phyloP scores from a whole-genome alignment of 2,797 vertebrate species.

The Gallinago stenura region DNA sequence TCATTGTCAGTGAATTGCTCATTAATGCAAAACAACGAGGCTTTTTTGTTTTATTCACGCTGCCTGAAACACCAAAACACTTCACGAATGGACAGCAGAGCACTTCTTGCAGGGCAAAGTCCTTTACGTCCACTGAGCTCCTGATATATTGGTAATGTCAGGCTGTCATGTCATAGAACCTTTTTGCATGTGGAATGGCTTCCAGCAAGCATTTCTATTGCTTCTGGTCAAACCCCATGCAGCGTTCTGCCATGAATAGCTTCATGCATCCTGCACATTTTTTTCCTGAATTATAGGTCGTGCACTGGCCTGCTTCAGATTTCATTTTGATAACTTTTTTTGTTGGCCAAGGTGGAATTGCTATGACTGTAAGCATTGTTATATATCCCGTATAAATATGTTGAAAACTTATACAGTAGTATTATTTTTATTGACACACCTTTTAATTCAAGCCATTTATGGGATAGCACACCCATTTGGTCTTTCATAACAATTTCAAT shows the following conservation, averaged over 20 bases:
- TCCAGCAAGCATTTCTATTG: conserved; percentile 47
- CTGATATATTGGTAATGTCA: conserved; percentile 66
- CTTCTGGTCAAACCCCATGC: conserved; percentile 31
- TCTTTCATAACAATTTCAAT: not conserved
- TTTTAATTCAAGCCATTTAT: not conserved
- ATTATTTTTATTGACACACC: not conserved
- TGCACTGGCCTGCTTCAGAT: conserved; percentile 13
- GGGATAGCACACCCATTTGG: not conserved
- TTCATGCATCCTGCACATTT: conserved; percentile 35
- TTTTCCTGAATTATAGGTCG: conserved; percentile 19
- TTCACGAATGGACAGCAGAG: not conserved
- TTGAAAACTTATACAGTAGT: not conserved
- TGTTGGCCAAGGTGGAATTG: not conserved
- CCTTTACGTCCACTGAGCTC: not conserved
- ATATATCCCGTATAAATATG: not conserved
- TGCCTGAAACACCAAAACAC: not conserved
- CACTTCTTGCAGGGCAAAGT: conserved; percentile 8
- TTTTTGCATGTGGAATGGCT: conserved; percentile 50
- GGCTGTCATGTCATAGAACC: conserved; percentile 50
- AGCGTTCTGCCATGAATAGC: conserved; percentile 35
- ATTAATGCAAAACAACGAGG: not conserved
- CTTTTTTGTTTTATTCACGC: not conserved
- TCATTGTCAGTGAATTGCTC: not conserved
- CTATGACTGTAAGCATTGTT: not conserved
- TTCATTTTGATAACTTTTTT: conserved; percentile 23